Evolutionary conservation across 2,797 vertebrate species (phyloP), one percentile per base, ranked within the genome.

Genomic region (Lophius americanus): DNA sequence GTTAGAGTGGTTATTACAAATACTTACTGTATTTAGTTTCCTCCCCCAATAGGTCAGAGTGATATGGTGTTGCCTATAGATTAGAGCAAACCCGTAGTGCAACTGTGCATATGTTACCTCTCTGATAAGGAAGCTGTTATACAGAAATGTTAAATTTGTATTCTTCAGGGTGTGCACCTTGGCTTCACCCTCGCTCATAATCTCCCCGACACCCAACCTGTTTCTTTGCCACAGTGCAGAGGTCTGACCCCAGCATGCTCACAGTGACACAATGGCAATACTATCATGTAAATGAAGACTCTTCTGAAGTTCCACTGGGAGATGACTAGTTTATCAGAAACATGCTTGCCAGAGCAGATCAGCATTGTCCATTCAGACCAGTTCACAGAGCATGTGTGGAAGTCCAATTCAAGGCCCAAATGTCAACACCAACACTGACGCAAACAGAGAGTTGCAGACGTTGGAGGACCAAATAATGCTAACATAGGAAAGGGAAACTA

Each of bases 271-370:
- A 47, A 67, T 56, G 71, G 43, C 73, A 83, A 82, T 55, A 66
- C 72, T 86, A 68, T 82, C 82, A 87, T 85, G 87, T 79, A 85
- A 88, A 89, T 86, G 48, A 85, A 85, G 76, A 56, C 61, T 81
- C 63, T 60, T 72, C 58, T 72, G 10, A 58, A 65, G 60, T 62
- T 60, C 73, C 77, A 63, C 48, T 65, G 82, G 79, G 83, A 84
- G 79, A 82, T 69, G 72, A 50, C 38, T 56, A 70, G 76, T 85
- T 87, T 79, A 84, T 90, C 85, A 83, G 84, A 75, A 80, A 78
- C 75, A 82, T 48, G 82, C 33, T 76, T 75, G 70, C 61, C 70
- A 78, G 64, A 68, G 64, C 81, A 64, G 72, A 44, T 74, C 61
- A 36, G 47, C 51, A 70, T 81, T 83, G 82, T 76, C 76, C 69